Conservation (phyloP, 2,113 vertebrate species). For the Hucho hucho region DNA sequence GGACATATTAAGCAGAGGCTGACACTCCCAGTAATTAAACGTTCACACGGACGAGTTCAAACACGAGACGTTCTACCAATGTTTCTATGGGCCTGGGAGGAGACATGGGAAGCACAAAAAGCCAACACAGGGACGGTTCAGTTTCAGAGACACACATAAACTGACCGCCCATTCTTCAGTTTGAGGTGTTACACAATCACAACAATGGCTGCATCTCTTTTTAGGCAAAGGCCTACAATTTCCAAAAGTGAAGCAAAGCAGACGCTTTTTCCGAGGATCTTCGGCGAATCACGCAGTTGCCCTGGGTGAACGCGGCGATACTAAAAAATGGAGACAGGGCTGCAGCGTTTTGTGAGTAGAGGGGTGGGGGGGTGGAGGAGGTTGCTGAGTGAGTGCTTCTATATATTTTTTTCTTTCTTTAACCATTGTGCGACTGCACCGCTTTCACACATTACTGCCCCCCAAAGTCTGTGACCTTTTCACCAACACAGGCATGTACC, state of each 20-base stretch:
- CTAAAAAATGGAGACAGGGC: conserved; percentile 13
- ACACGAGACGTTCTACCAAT: conserved; percentile 37
- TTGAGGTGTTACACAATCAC: not conserved
- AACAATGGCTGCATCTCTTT: not conserved
- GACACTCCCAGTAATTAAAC: conserved; percentile 75
- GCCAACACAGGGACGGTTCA: not conserved
- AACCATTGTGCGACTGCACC: conserved; percentile 50
- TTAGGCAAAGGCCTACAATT: not conserved
- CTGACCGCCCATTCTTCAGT: no score
- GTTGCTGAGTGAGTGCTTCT: not conserved
- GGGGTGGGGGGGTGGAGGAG: conserved; percentile 10
- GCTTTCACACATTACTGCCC: conserved; percentile 75
- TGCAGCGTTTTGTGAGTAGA: conserved; percentile 7
- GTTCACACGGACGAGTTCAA: conserved; percentile 64
- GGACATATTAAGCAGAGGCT: conserved; percentile 70
- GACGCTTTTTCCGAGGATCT: not conserved
- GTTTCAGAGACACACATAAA: no score
- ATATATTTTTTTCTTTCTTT: conserved; percentile 30
- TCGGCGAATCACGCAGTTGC: not conserved
- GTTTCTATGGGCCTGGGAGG: not conserved
- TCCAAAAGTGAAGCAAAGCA: not conserved
- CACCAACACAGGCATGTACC: conserved; percentile 65
- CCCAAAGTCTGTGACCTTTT: conserved; percentile 74
- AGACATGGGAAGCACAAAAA: not conserved
- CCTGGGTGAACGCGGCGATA: not conserved